Percentiles rank a stretch among this genome's conserved stretches.
These are phyloP conservation scores for Drosophila jambulina DNA, from an alignment of 1,140 invertebrate genomes.

Conservation along the genomic window DNA sequence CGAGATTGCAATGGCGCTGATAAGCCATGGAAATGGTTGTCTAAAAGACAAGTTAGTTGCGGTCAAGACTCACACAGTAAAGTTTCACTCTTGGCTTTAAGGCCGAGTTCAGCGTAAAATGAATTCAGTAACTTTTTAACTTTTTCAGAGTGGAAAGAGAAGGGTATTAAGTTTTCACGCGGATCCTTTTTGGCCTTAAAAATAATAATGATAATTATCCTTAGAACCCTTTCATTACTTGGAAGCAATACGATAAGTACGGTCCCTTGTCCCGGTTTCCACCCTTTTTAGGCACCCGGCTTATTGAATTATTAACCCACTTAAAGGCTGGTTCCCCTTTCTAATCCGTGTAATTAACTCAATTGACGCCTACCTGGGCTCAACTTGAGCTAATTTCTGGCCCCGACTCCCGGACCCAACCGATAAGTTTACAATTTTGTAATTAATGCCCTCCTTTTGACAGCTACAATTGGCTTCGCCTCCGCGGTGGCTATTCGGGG, in stretches of 20 bases:
- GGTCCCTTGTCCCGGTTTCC: constrained; percentile 17
- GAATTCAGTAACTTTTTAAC: constrained; percentile 8
- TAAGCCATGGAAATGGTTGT: constrained; percentile 50
- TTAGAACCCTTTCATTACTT: constrained; percentile 12
- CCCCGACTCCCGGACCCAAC: neutral
- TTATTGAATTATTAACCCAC: constrained; percentile 57
- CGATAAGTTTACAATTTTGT: constrained; percentile 46
- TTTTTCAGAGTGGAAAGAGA: neutral
- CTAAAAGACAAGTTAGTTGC: constrained; percentile 42
- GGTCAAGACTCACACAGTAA: constrained; percentile 27
- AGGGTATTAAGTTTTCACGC: neutral
- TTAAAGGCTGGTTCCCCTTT: constrained; percentile 33
- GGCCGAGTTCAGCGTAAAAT: neutral
- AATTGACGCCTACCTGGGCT: constrained; percentile 30
- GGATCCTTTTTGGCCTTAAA: neutral
- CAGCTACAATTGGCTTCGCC: constrained; percentile 48
- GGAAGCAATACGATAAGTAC: constrained; percentile 11
- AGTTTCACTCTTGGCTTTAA: constrained; percentile 30
- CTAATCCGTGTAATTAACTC: constrained; percentile 62
- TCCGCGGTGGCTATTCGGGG: neutral
- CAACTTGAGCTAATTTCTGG: constrained; percentile 21
- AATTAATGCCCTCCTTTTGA: constrained; percentile 61
- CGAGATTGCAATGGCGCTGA: constrained; percentile 38
- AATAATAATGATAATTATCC: constrained; percentile 31
- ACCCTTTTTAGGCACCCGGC: constrained; percentile 7